Conservation (phyloP, 2,113 vertebrate genomes). For the Labrus mixtus region DNA sequence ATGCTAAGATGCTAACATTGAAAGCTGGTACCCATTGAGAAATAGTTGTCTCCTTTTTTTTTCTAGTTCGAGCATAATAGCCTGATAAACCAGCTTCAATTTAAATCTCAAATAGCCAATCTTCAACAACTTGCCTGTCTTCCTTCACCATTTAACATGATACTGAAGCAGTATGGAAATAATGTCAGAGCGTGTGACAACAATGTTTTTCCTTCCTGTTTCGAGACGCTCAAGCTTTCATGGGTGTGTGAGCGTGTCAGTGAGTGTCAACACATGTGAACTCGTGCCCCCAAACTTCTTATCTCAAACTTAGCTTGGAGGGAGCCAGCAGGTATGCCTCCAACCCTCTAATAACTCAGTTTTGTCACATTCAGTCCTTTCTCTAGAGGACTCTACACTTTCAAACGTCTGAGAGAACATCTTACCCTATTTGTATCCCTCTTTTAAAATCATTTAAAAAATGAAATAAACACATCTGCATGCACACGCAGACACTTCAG, state of each 20-base stretch:
- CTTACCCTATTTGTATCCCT: constrained; percentile 17
- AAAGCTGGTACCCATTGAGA: not conserved
- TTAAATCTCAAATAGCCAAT: not conserved
- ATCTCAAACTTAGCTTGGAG: constrained; percentile 65
- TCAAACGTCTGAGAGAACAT: constrained; percentile 38
- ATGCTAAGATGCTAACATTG: too few relatives aligned
- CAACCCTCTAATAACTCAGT: constrained; percentile 51
- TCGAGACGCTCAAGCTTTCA: constrained; percentile 5
- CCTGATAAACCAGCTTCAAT: too few relatives aligned
- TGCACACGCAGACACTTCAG: not conserved
- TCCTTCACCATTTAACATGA: not conserved
- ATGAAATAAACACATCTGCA: constrained; percentile 17
- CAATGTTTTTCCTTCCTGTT: not conserved
- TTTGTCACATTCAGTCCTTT: constrained; percentile 25
- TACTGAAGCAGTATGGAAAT: not conserved
- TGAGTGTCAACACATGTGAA: not conserved
- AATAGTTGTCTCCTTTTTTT: not conserved
- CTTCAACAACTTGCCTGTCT: too few relatives aligned
- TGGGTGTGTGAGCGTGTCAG: not conserved
- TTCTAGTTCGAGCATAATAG: too few relatives aligned
- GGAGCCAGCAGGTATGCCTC: constrained; percentile 52
- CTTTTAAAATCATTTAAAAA: constrained; percentile 31
- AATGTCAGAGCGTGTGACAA: not conserved
- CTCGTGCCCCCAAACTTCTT: constrained; percentile 12
- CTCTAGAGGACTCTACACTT: constrained; percentile 22